Evolutionary conservation across 2,113 vertebrate species (phyloP), one percentile per base, ranked within the genome.

Genomic region (Cryptotis parvus): DNA sequence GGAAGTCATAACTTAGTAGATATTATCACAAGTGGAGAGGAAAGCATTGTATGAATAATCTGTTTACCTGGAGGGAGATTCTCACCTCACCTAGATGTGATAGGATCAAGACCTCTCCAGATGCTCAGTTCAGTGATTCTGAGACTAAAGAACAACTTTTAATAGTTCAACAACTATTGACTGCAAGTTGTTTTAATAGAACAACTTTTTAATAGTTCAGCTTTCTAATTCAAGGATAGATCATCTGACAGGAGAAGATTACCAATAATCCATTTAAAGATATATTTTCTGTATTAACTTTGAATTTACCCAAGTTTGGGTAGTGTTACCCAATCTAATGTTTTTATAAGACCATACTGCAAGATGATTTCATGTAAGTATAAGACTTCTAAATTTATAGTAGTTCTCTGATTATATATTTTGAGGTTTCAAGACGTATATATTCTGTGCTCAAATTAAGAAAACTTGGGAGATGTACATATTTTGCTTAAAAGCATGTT

Each of bases 21-120:
- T 8, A 18, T 78, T 55, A 37, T 6, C 8, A 9, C 26, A 5
- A 20, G 16, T 1, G 1, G 18, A 8, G 0, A 8, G 26, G 55
- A 29, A 4, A 41, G 7, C 24, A 31, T 0, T 11, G 3, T 0
- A 24, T 20, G 2, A 11, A n/a, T n/a, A 61, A 9, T n/a, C 12
- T 37, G 16, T 3, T 26, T 20, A 26, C 45, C 16, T 31, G 1
- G 20, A 6, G 68, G 0, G 16, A 24, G 4, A 35, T 11, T 31
- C 18, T 41, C 20, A 11, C 11, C 2, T 1, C 6, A 18, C 27
- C 70, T 20, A 6, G 24, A 31, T 4, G 35, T 27, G 8, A 6
- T 14, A 24, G 41, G 27, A 0, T 1, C 6, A 4, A 4, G 0
- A 1, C 41, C 6, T 16, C 24, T 1, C 43, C 14, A 14, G 24